Evolutionary conservation across 2,888 invertebrate genomes (phyloP), one percentile per base, ranked within the genome.

Genomic region (Odontocolon sp.): DNA sequence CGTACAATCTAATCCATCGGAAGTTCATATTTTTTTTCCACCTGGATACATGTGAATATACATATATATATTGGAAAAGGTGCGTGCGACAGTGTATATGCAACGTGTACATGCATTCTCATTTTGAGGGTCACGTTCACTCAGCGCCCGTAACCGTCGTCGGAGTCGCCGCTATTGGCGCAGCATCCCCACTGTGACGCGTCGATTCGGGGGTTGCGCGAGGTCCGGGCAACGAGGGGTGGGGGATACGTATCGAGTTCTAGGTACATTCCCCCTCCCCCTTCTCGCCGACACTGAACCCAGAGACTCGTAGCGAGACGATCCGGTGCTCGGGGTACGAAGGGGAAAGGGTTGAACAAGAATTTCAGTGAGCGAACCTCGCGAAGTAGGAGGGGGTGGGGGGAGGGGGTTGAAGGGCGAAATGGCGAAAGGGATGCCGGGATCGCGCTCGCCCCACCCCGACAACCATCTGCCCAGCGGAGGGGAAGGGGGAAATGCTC

Each of bases 81-180:
- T 71, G 28, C 14, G 66, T 18, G 67, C 47, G 52, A 73, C 31
- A 33, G 28, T 16, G 64, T 57, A 40, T 36, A 14, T 18, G 38
- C 36, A 14, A 42, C 36, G 83, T 83, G 82, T 81, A 83, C 76
- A 82, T 83, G 84, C 81, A 84, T 81, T 81, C 83, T 79, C 85
- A 87, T 88, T 90, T 90, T 90, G 90, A 90, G 90, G 90, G 90
- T 90, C 90, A 90, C 89, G 90, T 90, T 90, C 90, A 90, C 85
- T 87, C 86, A 85, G 84, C 88, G 86, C 87, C 86, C 86, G 88
- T 87, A 83, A 83, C 83, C 79, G 82, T 82, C 82, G 81, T 79
- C 82, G 83, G 63, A 80, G 82, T 75, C 79, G 26, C 45, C 36
- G 47, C 56, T 47, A 45, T 11, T 23, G 56, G 72, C 73, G 71